These are phyloP conservation scores for Panopea generosa DNA, from an alignment of 2,888 invertebrate species.

Conservation along the genomic window DNA sequence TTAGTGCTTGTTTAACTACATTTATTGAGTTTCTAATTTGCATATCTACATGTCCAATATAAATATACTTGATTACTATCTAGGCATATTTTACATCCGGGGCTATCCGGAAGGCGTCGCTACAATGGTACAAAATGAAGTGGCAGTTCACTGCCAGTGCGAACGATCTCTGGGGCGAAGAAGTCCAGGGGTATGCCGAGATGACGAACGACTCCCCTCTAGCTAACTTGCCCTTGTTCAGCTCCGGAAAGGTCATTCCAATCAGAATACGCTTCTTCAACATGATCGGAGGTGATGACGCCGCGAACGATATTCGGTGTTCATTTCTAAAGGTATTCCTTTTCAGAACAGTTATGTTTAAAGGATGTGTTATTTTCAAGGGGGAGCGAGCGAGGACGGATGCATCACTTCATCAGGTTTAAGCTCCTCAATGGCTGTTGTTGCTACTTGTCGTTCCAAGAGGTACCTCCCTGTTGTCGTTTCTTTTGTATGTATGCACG, in stretches of 20 bases:
- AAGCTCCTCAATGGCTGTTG: too few relatives aligned
- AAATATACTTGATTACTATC: too few relatives aligned
- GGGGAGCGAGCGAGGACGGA: too few relatives aligned
- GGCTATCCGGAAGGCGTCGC: slow-evolving; percentile 44
- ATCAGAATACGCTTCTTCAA: slow-evolving; percentile 53
- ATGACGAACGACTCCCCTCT: slow-evolving; percentile 40
- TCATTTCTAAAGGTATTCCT: slow-evolving; percentile 53
- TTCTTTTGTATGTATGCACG: too few relatives aligned
- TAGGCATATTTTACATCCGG: slow-evolving; percentile 38
- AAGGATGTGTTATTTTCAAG: too few relatives aligned
- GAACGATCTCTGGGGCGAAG: slow-evolving; percentile 59
- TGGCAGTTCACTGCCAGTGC: slow-evolving; percentile 55
- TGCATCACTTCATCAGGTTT: too few relatives aligned
- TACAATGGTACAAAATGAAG: slow-evolving; percentile 59
- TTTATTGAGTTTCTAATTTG: too few relatives aligned
- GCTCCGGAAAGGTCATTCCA: slow-evolving; percentile 32
- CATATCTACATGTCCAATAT: too few relatives aligned
- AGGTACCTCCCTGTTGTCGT: too few relatives aligned
- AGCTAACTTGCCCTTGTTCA: slow-evolving; percentile 17
- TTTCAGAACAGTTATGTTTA: too few relatives aligned
- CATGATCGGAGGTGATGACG: slow-evolving; percentile 51
- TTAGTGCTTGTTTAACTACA: too few relatives aligned
- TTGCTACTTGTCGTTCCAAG: too few relatives aligned
- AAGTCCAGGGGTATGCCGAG: slow-evolving; percentile 52
- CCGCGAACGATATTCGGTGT: slow-evolving; percentile 52